Base-by-base conservation (phyloP, 2,888 invertebrate species). In the Psylliodes chrysocephalus region DNA sequence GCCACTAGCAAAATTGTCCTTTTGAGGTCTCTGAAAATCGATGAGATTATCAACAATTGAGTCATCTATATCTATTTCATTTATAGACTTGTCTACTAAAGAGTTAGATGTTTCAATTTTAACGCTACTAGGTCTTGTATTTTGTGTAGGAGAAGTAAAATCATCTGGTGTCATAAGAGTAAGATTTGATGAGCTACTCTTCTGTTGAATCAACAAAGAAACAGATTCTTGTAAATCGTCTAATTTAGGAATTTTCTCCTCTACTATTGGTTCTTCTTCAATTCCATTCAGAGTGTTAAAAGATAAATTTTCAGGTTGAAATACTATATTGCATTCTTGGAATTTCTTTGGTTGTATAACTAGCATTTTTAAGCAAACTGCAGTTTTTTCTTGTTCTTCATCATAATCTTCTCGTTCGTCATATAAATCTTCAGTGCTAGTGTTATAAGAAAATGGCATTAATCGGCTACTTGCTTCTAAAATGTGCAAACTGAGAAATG, bases 151-250 rank as follows among this genome's bases (percentile, higher is more conserved):
- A 0, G 89, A 86, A 66, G 87, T 88, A 73, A 95, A 95, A 14
- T 93, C 94, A 77, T 95, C 94, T 0, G 95, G 95, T 0, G 95
- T 94, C 90, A 95, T 92, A 19, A 94, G 85, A 76, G 90, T 93
- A 18, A 93, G 82, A 47, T 83, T 60, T 68, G 71, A 69, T n/a
- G n/a, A 22, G 73, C 75, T 62, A 71, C 67, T 75, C 57, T 78
- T 78, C 63, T 80, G 80, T 66, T 82, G 79, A 38, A 82, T 80
- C 7, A 82, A 68, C 38, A 80, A 67, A n/a, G 78, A 77, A 12
- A 82, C 80, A 0, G 82, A 81, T 22, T 77, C 75, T 66, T 82
- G 81, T 18, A 82, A 62, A 67, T 82, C 81, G 46, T 81, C 78
- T 25, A 82, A 63, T 68, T 81, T 78, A 3, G 79, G 77, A 22